Conservation (phyloP, 2,888 invertebrate genomes). For the Isotomurus palustris region DNA sequence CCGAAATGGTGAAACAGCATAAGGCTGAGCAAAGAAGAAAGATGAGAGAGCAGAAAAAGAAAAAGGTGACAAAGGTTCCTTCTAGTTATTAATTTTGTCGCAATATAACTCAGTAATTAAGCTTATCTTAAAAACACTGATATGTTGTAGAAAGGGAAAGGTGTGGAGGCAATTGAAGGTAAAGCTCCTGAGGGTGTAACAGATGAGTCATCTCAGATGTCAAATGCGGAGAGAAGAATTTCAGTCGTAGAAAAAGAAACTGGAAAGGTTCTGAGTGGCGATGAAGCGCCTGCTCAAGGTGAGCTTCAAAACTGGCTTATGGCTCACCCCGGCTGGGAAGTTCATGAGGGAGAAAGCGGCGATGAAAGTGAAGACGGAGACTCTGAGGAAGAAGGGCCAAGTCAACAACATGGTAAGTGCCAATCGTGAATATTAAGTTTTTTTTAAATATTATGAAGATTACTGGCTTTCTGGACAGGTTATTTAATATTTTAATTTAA, state of each 20-base stretch:
- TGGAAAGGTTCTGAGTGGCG: constrained; percentile 50
- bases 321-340: constrained; percentile 56
- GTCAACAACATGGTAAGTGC: constrained; percentile 47
- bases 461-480: not conserved
- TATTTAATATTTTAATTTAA: not conserved
- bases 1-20: constrained; percentile 55
- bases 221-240: constrained; percentile 35
- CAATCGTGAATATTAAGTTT: not conserved
- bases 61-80: constrained; percentile 47
- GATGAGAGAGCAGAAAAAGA: constrained; percentile 51
- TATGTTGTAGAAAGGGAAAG: constrained; percentile 24
- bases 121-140: not conserved
- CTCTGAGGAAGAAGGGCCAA: constrained; percentile 49
- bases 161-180: constrained; percentile 21
- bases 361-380: constrained; percentile 44
- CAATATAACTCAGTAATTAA: not conserved
- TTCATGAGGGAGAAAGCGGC: constrained; percentile 51
- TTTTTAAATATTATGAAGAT: not conserved
- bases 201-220: constrained; percentile 41
- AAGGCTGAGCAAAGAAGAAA: constrained; percentile 54
- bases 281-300: constrained; percentile 52
- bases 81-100: too few species aligned
- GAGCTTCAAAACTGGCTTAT: constrained; percentile 53
- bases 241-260: constrained; percentile 46
- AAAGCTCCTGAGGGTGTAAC: constrained; percentile 31